Percentiles rank a stretch among this genome's conserved stretches.
Evolutionary conservation across 2,113 vertebrate species (phyloP).

Genomic region (Malaclemys terrapin): DNA sequence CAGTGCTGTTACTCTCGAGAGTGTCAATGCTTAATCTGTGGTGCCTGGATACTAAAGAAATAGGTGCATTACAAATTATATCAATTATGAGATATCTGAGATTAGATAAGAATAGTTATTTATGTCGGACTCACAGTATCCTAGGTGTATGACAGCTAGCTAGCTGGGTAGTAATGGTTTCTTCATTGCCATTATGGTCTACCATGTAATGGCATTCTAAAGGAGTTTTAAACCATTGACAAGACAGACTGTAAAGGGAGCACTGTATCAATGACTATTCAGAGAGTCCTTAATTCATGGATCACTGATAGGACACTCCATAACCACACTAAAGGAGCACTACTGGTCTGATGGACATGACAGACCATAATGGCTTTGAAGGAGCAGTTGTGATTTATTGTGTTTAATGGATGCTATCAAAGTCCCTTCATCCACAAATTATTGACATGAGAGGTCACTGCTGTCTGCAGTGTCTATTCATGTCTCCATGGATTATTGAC

Average conservation of each 20-base stretch:
- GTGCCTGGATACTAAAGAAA: not conserved
- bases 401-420: not conserved
- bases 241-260: conserved; percentile 6
- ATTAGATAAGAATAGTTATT: not conserved
- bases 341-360: not conserved
- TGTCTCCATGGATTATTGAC: not conserved
- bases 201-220: not conserved
- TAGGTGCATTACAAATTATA: not conserved
- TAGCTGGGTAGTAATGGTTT: not conserved
- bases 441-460: not conserved
- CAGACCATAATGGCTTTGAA: conserved; percentile 22
- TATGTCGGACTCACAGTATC: too few relatives aligned
- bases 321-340: conserved; percentile 2
- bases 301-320: not conserved
- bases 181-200: not conserved
- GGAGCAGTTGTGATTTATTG: not conserved
- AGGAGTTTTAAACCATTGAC: conserved; percentile 49
- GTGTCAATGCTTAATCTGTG: not conserved
- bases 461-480: not conserved
- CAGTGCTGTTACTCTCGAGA: not conserved
- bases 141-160: not conserved
- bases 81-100: not conserved
- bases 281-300: conserved; percentile 23
- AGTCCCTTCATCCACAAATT: not conserved
- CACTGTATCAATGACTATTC: not conserved